Percentiles rank a stretch among this genome's conserved stretches.
phyloP scores from a whole-genome alignment of 1,140 invertebrate species.

The Prorops nasuta region DNA sequence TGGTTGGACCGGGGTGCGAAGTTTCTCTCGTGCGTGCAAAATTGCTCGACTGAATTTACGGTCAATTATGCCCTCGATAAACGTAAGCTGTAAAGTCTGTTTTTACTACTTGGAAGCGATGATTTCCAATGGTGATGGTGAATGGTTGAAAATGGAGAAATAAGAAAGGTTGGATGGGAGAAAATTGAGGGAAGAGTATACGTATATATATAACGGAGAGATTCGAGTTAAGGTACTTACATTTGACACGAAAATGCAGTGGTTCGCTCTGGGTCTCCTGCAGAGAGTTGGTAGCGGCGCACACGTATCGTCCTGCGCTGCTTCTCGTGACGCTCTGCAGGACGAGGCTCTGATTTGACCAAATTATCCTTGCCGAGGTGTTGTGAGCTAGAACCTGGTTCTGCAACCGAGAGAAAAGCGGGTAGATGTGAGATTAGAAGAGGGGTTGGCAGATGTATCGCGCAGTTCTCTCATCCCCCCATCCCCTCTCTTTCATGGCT shows the following conservation, averaged over 20 bases:
- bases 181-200: no score
- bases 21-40: no score
- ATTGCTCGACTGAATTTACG: no score
- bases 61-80: no score
- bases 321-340: conserved; percentile 63
- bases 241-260: conserved; percentile 64
- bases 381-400: conserved; percentile 62
- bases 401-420: conserved; percentile 47
- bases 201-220: no score
- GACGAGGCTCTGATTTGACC: conserved; percentile 66
- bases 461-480: neutral
- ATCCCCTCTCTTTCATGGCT: conserved; percentile 6
- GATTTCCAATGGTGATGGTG: no score
- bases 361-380: conserved; percentile 63
- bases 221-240: conserved; percentile 55
- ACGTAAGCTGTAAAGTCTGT: no score
- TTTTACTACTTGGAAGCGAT: no score
- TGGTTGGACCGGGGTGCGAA: conserved; percentile 10
- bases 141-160: no score
- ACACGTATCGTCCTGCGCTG: conserved; percentile 63
- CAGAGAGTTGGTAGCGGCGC: conserved; percentile 61
- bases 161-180: no score
- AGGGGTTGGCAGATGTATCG: neutral
- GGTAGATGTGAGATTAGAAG: neutral
- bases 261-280: conserved; percentile 61